phyloP scores from a whole-genome alignment of 2,113 vertebrate genomes.

The Ornithorhynchus anatinus region DNA sequence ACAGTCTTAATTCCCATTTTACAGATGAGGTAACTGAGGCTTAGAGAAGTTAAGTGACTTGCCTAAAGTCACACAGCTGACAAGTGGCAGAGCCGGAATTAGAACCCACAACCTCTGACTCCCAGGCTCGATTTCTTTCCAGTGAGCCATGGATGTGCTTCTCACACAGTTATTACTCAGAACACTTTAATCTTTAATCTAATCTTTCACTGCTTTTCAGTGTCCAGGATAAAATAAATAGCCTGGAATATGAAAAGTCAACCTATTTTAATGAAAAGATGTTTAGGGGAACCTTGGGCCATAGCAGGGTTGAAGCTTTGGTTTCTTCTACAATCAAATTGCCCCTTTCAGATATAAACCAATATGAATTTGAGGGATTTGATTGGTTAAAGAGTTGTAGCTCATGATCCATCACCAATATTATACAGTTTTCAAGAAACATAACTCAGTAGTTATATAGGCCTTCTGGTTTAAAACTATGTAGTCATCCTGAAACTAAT shows the following conservation, averaged over 20 bases:
- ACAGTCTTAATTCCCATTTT: too few species aligned
- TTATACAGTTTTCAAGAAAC: neutral
- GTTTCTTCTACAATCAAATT: neutral
- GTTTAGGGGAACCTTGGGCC: neutral
- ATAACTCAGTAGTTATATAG: neutral
- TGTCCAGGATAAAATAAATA: neutral
- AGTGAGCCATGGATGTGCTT: too few species aligned
- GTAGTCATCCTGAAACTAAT: too few species aligned
- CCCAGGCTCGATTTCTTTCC: too few species aligned
- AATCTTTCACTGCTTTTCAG: neutral
- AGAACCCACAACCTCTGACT: too few species aligned
- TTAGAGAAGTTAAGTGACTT: too few species aligned
- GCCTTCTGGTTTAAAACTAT: neutral
- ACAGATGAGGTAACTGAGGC: too few species aligned
- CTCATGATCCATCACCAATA: neutral
- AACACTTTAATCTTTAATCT: neutral
- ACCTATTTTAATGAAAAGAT: neutral
- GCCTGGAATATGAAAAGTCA: neutral
- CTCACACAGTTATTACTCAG: neutral
- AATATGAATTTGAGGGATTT: too few species aligned
- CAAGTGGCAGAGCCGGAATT: too few species aligned
- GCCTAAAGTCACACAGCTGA: too few species aligned
- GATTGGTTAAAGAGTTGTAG: neutral
- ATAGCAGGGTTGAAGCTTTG: neutral
- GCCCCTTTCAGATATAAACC: slow-evolving; percentile 21